phyloP scores from a whole-genome alignment of 2,113 vertebrate genomes.

The Steatornis caripensis region DNA sequence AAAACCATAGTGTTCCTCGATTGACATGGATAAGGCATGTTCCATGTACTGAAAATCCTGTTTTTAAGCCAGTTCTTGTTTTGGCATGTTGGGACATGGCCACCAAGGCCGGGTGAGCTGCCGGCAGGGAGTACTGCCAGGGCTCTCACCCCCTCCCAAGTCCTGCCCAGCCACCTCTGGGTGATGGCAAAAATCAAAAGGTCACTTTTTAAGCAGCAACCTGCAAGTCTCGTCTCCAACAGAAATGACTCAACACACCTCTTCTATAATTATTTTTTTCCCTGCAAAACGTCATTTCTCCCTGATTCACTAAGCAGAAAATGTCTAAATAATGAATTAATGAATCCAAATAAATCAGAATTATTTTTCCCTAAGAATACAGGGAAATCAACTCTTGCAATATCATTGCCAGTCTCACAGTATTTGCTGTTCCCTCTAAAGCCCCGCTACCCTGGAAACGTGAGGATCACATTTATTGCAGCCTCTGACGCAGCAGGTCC shows the following conservation, averaged over 20 bases:
- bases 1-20: not conserved
- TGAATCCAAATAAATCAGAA: not conserved
- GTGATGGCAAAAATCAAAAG: not conserved
- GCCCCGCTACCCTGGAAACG: conserved; percentile 12
- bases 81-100: not conserved
- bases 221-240: not conserved
- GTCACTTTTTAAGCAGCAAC: not conserved
- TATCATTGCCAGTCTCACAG: not conserved
- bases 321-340: conserved; percentile 29
- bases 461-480: not conserved
- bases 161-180: not conserved
- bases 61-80: not conserved
- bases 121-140: not conserved
- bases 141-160: not conserved
- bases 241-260: not conserved
- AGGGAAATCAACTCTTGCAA: not conserved
- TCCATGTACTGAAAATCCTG: not conserved
- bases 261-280: not conserved
- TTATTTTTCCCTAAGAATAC: not conserved
- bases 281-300: not conserved
- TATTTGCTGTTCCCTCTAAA: not conserved
- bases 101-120: not conserved
- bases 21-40: not conserved
- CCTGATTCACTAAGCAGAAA: conserved; percentile 3
- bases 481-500: not conserved